Evolutionary conservation across 2,797 vertebrate genomes (phyloP).

Genomic region (Arctocebus calabarensis): DNA sequence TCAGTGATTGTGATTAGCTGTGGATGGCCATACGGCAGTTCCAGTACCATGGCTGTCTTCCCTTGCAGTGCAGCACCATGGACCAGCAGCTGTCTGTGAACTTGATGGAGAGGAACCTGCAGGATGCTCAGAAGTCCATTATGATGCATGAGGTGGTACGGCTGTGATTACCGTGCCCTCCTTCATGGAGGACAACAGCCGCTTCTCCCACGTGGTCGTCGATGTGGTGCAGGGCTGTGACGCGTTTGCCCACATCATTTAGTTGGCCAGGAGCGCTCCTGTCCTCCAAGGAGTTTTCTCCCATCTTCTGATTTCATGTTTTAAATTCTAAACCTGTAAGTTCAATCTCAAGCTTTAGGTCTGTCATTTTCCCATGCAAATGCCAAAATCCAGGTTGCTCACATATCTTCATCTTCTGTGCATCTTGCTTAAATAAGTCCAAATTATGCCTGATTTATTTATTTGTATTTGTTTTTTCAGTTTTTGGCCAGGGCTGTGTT

Average conservation of each 20-base stretch:
- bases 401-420: background rate
- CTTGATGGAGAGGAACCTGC: constrained; percentile 95
- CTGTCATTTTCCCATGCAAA: background rate
- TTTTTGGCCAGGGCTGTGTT: too few species aligned
- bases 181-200: constrained; percentile 97
- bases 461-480: too few species aligned
- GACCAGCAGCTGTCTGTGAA: constrained; percentile 95
- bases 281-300: rapidly evolving
- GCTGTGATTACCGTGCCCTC: constrained; percentile 93
- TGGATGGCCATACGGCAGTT: background rate
- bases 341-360: rapidly evolving
- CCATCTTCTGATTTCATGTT: rapidly evolving
- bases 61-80: constrained; percentile 94
- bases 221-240: constrained; percentile 97
- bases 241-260: constrained; percentile 95
- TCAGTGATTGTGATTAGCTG: rapidly evolving
- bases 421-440: background rate
- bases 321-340: rapidly evolving
- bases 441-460: background rate
- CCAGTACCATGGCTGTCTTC: background rate
- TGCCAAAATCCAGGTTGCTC: rapidly evolving
- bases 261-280: constrained; percentile 89
- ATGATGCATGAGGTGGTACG: constrained; percentile 97
- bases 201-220: constrained; percentile 95
- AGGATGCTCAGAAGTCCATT: constrained; percentile 97